A percentile compares a stretch with the other conserved stretches of the same genome.
Evolutionary conservation across 2,888 invertebrate genomes (phyloP).

Genomic region (Papilio demoleus): DNA sequence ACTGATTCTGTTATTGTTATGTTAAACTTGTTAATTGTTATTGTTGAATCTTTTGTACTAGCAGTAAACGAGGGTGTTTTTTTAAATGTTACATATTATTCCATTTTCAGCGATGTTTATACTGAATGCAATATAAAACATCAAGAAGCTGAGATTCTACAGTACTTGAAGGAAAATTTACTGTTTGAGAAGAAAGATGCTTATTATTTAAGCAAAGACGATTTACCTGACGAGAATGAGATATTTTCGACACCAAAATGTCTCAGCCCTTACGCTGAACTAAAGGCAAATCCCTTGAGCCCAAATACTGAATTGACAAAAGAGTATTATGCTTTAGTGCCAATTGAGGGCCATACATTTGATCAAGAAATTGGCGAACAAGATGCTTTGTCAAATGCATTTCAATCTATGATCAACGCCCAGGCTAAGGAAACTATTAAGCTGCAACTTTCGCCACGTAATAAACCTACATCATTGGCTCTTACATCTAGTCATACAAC

Average conservation of each 20-base stretch:
- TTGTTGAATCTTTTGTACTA: not conserved
- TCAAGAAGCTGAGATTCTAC: constrained; percentile 77
- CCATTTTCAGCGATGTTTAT: constrained; percentile 75
- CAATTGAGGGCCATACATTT: constrained; percentile 68
- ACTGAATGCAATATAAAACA: constrained; percentile 76
- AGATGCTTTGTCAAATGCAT: constrained; percentile 78
- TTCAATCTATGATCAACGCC: constrained; percentile 73
- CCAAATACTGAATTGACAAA: constrained; percentile 72
- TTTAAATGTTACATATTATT: constrained; percentile 43
- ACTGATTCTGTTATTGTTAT: too few relatives aligned
- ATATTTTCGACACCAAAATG: constrained; percentile 77
- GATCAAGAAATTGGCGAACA: constrained; percentile 81
- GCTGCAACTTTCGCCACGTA: constrained; percentile 53
- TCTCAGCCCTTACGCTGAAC: constrained; percentile 67
- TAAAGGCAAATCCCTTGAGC: constrained; percentile 63
- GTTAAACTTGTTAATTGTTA: not conserved
- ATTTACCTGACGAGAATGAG: constrained; percentile 57
- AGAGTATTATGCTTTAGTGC: constrained; percentile 73
- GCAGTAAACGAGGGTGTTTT: not conserved
- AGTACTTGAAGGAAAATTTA: constrained; percentile 67
- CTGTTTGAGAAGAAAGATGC: constrained; percentile 48
- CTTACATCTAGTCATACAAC: constrained; percentile 72
- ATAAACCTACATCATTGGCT: constrained; percentile 69
- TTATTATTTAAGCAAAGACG: constrained; percentile 32
- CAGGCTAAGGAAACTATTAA: constrained; percentile 59